Base-by-base conservation (phyloP, 2,797 vertebrate species). In the Trematomus bernacchii region DNA sequence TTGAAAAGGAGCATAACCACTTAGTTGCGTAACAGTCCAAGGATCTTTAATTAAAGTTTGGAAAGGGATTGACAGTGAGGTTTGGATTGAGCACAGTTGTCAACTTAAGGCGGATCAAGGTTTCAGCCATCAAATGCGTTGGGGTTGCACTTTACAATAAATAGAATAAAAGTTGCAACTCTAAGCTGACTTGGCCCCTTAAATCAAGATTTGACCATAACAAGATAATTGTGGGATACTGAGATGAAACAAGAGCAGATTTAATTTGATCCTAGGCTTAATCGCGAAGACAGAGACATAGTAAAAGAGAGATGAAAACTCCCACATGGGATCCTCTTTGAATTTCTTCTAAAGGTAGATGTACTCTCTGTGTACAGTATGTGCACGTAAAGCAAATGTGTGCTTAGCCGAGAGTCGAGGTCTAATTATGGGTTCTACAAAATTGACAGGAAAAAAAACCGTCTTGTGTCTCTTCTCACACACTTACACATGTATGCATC, bases 371-470 rank as follows among this genome's bases (percentile, higher is more conserved):
- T 62, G 76, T 65, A 37, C 33, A 61, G 23, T 72, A 83, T 73
- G 52, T 77, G 27, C 60, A 6, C 30, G 18, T 78, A 76, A 21
- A 68, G 47, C 66, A 87, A 87, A 70, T 80, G 73, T 83, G 65
- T 65, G 37, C 76, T 80, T 67, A 71, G 48, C 81, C 66, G 11
- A 40, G 72, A 75, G 57, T 87, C 46, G 47, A 54, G 66, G 69
- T 64, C 57, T 91, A 91, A 92, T 92, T 90, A 92, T 57, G 65
- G 55, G 82, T 87, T 89, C 37, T 51, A 77, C 23, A 70, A 48
- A 86, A 83, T 40, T 68, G 72, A 83, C 62, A 50, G 53, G 60
- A 71, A 63, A 73, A 70, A 71, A 63, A 73, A 70, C 23, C 30
- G 51, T 60, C 61, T 63, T 51, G 65, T 23, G 43, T 78, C 40